Conservation (phyloP, 2,888 invertebrate species). For the Phengaris arion region DNA sequence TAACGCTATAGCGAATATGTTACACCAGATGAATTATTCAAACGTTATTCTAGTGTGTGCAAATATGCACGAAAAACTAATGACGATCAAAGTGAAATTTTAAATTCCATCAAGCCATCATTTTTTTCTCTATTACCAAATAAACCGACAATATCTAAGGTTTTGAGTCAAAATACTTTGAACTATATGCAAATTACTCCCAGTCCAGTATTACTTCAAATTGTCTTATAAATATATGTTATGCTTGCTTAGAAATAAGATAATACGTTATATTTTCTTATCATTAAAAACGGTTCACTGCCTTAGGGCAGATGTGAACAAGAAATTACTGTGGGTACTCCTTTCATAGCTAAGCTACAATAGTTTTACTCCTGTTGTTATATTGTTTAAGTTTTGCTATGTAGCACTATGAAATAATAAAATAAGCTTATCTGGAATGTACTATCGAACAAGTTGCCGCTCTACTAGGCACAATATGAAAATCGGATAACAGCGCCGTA, state of each 20-base stretch:
- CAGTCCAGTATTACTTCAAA: no score
- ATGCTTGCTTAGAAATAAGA: background rate
- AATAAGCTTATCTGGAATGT: no score
- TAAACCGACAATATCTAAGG: background rate
- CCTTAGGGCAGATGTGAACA: background rate
- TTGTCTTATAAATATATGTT: background rate
- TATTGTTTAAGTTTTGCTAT: background rate
- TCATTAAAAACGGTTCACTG: background rate
- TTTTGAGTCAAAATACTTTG: background rate
- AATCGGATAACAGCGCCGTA: no score
- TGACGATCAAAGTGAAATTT: background rate
- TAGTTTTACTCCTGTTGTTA: background rate
- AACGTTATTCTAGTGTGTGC: background rate
- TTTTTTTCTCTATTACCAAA: background rate
- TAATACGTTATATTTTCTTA: slow-evolving; percentile 2
- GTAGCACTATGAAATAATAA: background rate
- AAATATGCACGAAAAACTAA: background rate
- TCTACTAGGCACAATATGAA: no score
- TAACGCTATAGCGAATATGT: background rate
- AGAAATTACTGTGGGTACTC: background rate
- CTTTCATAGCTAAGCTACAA: background rate
- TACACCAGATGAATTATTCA: background rate
- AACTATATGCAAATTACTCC: background rate
- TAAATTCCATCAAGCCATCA: background rate
- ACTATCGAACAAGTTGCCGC: no score